These are phyloP conservation scores for Ranitomeya variabilis DNA, from an alignment of 2,113 vertebrate genomes.

Conservation along the genomic window DNA sequence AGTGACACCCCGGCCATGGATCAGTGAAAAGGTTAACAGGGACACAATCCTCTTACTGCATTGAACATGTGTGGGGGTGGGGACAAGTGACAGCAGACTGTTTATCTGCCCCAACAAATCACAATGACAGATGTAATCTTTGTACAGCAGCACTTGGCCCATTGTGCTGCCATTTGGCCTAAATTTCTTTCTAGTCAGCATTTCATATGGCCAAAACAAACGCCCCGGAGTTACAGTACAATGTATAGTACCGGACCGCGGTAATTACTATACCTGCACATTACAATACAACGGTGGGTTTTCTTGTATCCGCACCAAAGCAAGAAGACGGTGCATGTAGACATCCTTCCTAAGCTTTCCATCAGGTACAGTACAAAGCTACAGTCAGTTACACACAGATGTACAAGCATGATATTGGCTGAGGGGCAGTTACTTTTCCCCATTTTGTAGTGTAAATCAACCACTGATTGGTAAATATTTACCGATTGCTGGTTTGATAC, in stretches of 20 bases:
- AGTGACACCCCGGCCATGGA: not conserved
- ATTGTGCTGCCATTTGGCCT: conserved; percentile 32
- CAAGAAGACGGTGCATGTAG: no score
- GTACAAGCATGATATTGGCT: no score
- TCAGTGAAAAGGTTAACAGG: conserved; percentile 73
- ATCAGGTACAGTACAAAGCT: no score
- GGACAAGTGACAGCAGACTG: conserved; percentile 41
- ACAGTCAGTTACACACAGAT: no score
- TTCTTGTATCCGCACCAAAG: no score
- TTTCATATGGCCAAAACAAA: not conserved
- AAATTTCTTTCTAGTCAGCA: not conserved
- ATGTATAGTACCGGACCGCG: not conserved
- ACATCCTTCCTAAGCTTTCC: no score
- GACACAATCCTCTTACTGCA: conserved; percentile 83
- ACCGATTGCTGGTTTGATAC: no score
- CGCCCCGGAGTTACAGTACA: not conserved
- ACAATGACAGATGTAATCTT: conserved; percentile 12
- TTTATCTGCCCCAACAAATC: conserved; percentile 24
- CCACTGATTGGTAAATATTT: no score
- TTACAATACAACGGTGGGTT: no score
- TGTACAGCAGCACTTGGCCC: conserved; percentile 5
- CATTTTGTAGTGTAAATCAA: no score
- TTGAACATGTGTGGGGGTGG: conserved; percentile 54
- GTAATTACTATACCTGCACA: no score
- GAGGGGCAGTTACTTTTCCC: no score